Evolutionary conservation across 2,797 vertebrate species (phyloP).

Genomic region (Cryptoblepharus egeriae): DNA sequence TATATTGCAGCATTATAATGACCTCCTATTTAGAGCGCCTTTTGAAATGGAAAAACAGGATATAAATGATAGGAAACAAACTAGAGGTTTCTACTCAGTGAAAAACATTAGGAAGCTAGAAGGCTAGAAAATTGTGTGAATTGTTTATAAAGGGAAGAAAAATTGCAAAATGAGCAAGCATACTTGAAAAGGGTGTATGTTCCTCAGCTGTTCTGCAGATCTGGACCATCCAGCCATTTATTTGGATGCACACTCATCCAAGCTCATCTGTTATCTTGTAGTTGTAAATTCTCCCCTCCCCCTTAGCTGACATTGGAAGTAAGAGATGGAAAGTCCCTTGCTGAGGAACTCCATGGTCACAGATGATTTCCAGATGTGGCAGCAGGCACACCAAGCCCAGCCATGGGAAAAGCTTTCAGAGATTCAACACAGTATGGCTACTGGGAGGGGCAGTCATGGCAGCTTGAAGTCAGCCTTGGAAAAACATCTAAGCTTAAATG

Average conservation of each 20-base stretch:
- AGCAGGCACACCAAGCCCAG: neutral
- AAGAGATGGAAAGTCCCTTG: conserved; percentile 38
- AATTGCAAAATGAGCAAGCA: neutral
- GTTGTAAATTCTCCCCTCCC: neutral
- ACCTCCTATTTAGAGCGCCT: neutral
- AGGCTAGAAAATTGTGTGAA: neutral
- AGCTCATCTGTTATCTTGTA: neutral
- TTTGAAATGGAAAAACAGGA: neutral
- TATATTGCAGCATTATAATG: neutral
- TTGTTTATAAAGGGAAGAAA: neutral
- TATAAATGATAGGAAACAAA: neutral
- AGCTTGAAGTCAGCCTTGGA: neutral
- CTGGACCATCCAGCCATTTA: neutral
- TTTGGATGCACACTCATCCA: neutral
- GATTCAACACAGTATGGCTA: fast-evolving
- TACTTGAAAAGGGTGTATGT: neutral
- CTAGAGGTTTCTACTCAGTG: neutral
- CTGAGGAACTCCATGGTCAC: conserved; percentile 25
- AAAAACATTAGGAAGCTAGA: neutral
- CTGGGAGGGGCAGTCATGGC: neutral
- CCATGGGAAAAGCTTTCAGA: conserved; percentile 13
- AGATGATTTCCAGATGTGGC: conserved; percentile 63
- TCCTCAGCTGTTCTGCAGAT: conserved; percentile 6
- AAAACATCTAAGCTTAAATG: neutral
- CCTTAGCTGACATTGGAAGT: neutral